A percentile compares a stretch with the other conserved stretches of the same genome.
These are phyloP conservation scores for Polymixis lichenea DNA, from an alignment of 2,888 invertebrate genomes.

Conservation along the genomic window DNA sequence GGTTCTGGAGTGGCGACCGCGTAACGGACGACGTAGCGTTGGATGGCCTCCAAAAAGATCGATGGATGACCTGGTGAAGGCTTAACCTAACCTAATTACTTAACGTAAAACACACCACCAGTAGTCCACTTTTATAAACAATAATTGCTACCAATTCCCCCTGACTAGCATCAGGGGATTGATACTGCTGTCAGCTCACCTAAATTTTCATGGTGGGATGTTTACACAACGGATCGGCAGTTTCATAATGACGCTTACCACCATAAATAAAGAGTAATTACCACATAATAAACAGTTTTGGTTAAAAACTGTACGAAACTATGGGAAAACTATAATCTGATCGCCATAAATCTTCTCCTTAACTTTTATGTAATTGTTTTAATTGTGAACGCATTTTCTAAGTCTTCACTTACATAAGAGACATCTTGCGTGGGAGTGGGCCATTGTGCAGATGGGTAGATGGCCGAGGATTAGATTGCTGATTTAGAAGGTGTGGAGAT, in stretches of 20 bases:
- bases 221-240: neutral
- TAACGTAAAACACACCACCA: too few species aligned
- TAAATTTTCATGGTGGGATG: neutral
- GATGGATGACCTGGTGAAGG: too few species aligned
- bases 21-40: too few species aligned
- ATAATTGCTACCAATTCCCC: too few species aligned
- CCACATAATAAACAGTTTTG: conserved; percentile 35
- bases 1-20: too few species aligned
- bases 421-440: conserved; percentile 65
- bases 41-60: too few species aligned
- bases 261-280: conserved; percentile 24
- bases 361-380: conserved; percentile 67
- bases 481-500: conserved; percentile 39
- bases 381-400: conserved; percentile 64
- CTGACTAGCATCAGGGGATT: neutral
- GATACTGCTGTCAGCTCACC: neutral
- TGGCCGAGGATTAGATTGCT: conserved; percentile 51
- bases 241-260: conserved; percentile 4
- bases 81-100: too few species aligned
- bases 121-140: too few species aligned
- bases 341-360: conserved; percentile 48
- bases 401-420: conserved; percentile 52
- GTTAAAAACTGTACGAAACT: conserved; percentile 17
- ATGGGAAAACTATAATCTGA: conserved; percentile 61
- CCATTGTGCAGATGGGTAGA: conserved; percentile 58